These are phyloP conservation scores for Conistra vaccinii DNA, from an alignment of 2,888 invertebrate genomes.

Conservation along the genomic window DNA sequence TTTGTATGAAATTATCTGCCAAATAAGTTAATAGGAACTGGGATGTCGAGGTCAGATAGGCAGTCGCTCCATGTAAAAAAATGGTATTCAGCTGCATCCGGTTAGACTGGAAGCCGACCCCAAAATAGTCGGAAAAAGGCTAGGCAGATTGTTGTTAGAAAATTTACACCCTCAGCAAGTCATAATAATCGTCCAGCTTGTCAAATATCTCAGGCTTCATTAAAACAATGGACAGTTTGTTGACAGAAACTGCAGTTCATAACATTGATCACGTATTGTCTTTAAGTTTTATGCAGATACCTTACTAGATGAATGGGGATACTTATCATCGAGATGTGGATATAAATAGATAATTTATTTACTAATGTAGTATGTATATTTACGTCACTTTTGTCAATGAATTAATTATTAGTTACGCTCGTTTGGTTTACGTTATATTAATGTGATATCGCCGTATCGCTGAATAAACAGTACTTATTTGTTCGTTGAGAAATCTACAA, in stretches of 20 bases:
- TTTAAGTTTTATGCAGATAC: neutral
- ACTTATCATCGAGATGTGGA: neutral
- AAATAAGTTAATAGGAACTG: no score
- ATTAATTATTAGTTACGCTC: neutral
- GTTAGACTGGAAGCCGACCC: neutral
- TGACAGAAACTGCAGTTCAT: slow-evolving; percentile 1
- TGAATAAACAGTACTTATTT: neutral
- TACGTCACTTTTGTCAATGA: slow-evolving; percentile 30
- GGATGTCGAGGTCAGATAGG: neutral
- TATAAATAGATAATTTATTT: slow-evolving; percentile 36
- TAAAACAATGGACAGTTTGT: slow-evolving; percentile 3
- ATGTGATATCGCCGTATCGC: neutral
- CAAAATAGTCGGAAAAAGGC: no score
- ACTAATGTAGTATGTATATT: slow-evolving; percentile 27
- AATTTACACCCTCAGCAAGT: neutral
- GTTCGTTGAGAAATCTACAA: neutral
- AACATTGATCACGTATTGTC: slow-evolving; percentile 8
- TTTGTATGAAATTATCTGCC: no score
- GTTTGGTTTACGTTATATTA: neutral
- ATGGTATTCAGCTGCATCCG: neutral
- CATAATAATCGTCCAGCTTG: neutral
- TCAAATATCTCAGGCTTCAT: slow-evolving; percentile 1
- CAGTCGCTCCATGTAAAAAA: neutral
- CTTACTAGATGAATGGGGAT: slow-evolving; percentile 21
- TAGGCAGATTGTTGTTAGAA: neutral